Conservation (phyloP, 2,888 invertebrate genomes). For the Yponomeuta plumbellus region DNA sequence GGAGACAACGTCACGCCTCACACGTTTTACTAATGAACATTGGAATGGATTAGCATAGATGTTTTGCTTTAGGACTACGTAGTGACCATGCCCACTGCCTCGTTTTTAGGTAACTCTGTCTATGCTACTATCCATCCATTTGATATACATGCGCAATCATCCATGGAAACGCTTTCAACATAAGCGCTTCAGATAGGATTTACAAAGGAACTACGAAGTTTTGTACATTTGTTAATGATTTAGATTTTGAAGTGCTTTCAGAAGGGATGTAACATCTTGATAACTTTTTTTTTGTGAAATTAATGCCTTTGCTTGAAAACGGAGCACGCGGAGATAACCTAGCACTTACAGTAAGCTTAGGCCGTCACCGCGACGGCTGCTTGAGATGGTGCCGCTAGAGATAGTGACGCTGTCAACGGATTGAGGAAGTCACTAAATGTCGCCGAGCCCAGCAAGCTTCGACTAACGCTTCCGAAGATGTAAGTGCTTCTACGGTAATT, state of each 20-base stretch:
- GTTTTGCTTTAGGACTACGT: slow-evolving; percentile 47
- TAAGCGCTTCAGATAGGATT: slow-evolving; percentile 46
- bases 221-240: slow-evolving; percentile 37
- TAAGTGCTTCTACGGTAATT: slow-evolving; percentile 70
- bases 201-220: slow-evolving; percentile 31
- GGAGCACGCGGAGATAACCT: slow-evolving; percentile 76
- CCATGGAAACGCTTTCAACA: slow-evolving; percentile 59
- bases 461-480: slow-evolving; percentile 75
- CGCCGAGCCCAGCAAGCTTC: slow-evolving; percentile 71
- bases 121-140: slow-evolving; percentile 29
- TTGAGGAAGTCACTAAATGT: slow-evolving; percentile 66
- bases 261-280: slow-evolving; percentile 59
- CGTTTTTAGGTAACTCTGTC: slow-evolving; percentile 44
- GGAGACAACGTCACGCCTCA: slow-evolving; percentile 58
- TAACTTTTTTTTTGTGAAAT: slow-evolving; percentile 65
- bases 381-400: slow-evolving; percentile 62
- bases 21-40: slow-evolving; percentile 61
- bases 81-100: slow-evolving; percentile 66
- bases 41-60: slow-evolving; percentile 48
- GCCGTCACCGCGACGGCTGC: slow-evolving; percentile 64
- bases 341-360: slow-evolving; percentile 77
- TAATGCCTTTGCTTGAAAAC: slow-evolving; percentile 72
- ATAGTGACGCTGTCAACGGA: slow-evolving; percentile 61
- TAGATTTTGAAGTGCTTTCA: slow-evolving; percentile 60
- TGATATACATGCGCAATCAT: slow-evolving; percentile 17